These are phyloP conservation scores for Plestiodon gilberti DNA, from an alignment of 2,113 vertebrate genomes.

Conservation along the genomic window DNA sequence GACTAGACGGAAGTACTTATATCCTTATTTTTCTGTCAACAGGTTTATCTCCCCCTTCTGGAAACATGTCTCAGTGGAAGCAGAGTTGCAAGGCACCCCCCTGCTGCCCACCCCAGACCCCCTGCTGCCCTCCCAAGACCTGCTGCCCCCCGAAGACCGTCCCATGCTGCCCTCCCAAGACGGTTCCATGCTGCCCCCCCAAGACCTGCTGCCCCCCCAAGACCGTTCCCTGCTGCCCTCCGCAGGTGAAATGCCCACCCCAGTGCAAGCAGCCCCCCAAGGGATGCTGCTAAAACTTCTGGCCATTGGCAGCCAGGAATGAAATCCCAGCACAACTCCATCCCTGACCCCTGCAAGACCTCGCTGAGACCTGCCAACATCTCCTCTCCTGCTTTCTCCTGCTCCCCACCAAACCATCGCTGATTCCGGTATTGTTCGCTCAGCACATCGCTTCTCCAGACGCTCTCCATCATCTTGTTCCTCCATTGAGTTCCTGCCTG, in stretches of 20 bases:
- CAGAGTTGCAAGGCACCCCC: background rate
- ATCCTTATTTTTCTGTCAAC: background rate
- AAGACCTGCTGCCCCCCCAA: background rate
- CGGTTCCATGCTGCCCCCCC: background rate
- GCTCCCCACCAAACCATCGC: background rate
- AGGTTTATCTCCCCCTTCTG: background rate
- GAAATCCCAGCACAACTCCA: background rate
- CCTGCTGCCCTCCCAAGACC: background rate
- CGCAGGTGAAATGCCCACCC: too few relatives aligned
- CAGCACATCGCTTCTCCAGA: accelerated
- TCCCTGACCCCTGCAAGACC: background rate
- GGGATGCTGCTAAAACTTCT: background rate
- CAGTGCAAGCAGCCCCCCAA: background rate
- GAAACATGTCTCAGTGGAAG: conserved; percentile 8
- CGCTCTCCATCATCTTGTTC: background rate
- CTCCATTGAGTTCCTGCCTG: background rate
- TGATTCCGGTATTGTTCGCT: background rate
- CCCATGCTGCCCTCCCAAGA: background rate
- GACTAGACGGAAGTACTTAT: background rate
- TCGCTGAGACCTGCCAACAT: too few relatives aligned
- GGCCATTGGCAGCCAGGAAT: too few relatives aligned
- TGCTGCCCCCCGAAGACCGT: background rate
- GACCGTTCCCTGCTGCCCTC: background rate
- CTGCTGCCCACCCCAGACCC: background rate
- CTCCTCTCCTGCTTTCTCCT: background rate